These are phyloP conservation scores for Arctocebus calabarensis DNA, from an alignment of 2,797 vertebrate genomes.

Conservation along the genomic window DNA sequence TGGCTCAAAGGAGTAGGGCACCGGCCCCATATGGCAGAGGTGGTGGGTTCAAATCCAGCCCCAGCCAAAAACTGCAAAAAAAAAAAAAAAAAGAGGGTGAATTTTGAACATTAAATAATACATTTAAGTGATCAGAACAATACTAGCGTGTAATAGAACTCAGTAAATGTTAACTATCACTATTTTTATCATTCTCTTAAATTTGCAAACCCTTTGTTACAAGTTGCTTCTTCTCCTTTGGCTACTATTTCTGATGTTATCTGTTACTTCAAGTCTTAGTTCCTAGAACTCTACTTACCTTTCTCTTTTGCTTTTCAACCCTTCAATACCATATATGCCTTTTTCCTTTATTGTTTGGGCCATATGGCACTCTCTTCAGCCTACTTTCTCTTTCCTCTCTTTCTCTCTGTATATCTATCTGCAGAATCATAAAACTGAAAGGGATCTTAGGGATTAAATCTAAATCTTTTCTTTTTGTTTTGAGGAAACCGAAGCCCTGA, in stretches of 20 bases:
- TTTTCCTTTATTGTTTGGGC: constrained; percentile 42
- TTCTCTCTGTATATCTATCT: no score
- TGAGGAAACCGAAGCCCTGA: constrained; percentile 62
- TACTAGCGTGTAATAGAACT: constrained; percentile 15
- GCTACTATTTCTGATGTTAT: background rate
- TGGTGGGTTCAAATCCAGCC: no score
- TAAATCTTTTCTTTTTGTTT: constrained; percentile 73
- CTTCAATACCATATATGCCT: background rate
- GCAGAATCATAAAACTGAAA: constrained; percentile 73
- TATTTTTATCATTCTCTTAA: background rate
- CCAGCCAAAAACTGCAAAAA: no score
- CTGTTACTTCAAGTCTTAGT: constrained; percentile 11
- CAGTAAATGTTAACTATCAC: background rate
- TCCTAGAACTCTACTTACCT: background rate
- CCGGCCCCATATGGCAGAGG: no score
- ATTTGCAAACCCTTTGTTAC: background rate
- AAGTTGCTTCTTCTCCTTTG: background rate
- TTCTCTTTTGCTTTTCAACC: constrained; percentile 27
- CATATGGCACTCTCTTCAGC: constrained; percentile 49
- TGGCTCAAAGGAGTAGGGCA: no score
- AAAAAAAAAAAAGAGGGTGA: background rate
- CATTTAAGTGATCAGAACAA: background rate
- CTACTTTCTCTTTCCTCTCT: constrained; percentile 73
- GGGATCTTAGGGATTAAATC: constrained; percentile 65
- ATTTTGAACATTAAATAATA: background rate